These are phyloP conservation scores for Ophiodon elongatus DNA, from an alignment of 2,113 vertebrate genomes.

Conservation along the genomic window DNA sequence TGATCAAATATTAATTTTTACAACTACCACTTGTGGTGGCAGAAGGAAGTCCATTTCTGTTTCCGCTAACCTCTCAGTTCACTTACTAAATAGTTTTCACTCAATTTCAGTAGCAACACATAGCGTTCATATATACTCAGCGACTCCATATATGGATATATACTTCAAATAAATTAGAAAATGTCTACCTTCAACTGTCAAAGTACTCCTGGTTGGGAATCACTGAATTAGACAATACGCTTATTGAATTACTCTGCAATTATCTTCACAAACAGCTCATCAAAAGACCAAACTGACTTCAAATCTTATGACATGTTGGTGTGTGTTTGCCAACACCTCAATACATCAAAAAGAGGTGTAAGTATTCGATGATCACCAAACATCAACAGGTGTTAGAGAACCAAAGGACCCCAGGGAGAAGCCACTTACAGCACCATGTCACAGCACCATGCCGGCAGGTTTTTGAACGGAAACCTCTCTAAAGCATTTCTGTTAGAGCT, in stretches of 20 bases:
- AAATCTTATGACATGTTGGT: not conserved
- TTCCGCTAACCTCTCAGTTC: too few relatives aligned
- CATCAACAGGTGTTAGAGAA: slow-evolving; percentile 55
- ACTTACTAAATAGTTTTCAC: too few relatives aligned
- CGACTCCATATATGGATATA: not conserved
- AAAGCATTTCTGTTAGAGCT: slow-evolving; percentile 37
- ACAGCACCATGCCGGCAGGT: slow-evolving; percentile 1
- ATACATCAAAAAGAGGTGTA: not conserved
- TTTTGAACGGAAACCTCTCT: slow-evolving; percentile 9
- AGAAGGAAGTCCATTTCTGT: not conserved
- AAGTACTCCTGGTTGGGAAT: slow-evolving; percentile 36
- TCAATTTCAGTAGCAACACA: not conserved
- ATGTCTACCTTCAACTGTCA: not conserved
- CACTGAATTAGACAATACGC: slow-evolving; percentile 19
- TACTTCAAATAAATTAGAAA: not conserved
- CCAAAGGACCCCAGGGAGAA: slow-evolving; percentile 32
- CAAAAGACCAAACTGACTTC: slow-evolving; percentile 4
- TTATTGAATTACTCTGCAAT: not conserved
- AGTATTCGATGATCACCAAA: slow-evolving; percentile 37
- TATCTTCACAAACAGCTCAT: not conserved
- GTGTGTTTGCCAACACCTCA: not conserved
- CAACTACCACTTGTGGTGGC: not conserved
- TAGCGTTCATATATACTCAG: not conserved
- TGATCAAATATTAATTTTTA: not conserved
- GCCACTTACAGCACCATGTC: slow-evolving; percentile 15